These are phyloP conservation scores for Galeruca laticollis DNA, from an alignment of 2,888 invertebrate species.

Conservation along the genomic window DNA sequence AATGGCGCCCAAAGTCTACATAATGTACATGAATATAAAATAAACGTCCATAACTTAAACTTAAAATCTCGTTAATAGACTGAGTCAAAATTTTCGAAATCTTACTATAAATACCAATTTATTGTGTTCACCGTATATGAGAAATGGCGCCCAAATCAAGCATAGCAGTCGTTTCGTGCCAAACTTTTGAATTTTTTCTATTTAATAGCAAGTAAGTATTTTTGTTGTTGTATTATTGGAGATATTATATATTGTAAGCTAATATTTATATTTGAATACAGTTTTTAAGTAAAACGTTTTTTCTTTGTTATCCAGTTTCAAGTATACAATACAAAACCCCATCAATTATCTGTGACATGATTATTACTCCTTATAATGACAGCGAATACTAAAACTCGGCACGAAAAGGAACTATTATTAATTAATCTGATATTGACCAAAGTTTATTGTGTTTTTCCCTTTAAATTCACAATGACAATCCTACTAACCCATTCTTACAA, in stretches of 20 bases:
- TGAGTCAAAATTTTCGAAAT: no score
- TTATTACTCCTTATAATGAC: no score
- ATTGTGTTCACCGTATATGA: no score
- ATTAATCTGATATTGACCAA: not conserved
- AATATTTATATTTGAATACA: constrained; percentile 42
- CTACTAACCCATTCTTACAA: not conserved
- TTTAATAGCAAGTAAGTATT: constrained; percentile 16
- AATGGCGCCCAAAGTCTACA: no score
- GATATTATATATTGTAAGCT: constrained; percentile 46
- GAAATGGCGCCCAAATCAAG: not conserved
- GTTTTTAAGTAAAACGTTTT: constrained; percentile 21
- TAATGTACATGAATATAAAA: no score
- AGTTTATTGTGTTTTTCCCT: not conserved
- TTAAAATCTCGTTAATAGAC: no score
- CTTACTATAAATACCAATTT: no score
- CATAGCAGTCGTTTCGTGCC: constrained; percentile 38
- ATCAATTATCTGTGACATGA: not conserved
- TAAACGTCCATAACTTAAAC: no score
- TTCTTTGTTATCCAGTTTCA: not conserved
- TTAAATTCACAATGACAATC: not conserved
- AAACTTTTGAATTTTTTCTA: constrained; percentile 43
- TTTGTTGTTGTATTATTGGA: constrained; percentile 49
- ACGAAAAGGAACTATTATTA: not conserved
- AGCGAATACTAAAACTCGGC: not conserved
- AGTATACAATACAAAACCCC: not conserved